phyloP scores from a whole-genome alignment of 2,113 vertebrate genomes.

The Beaufortia kweichowensis region DNA sequence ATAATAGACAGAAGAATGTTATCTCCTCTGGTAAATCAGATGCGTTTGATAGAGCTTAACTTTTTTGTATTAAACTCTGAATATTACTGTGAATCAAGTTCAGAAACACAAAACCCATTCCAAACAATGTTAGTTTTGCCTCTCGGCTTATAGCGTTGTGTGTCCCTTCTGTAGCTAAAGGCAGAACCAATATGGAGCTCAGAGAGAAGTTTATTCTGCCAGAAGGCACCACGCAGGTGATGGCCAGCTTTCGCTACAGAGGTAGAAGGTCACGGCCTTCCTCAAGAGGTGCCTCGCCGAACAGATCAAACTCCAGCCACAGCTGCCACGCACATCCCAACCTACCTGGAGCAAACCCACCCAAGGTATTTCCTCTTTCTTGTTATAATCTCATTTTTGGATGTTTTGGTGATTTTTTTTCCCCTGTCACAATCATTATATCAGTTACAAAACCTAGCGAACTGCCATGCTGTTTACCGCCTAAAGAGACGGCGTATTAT shows the following conservation, averaged over 20 bases:
- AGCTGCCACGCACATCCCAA: constrained; percentile 78
- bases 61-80: constrained; percentile 8
- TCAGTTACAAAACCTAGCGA: constrained; percentile 4
- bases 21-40: too few species aligned
- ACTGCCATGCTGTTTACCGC: not conserved
- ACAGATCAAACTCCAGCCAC: constrained; percentile 90
- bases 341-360: constrained; percentile 72
- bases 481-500: not conserved
- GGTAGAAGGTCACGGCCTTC: constrained; percentile 92
- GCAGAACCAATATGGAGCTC: constrained; percentile 94
- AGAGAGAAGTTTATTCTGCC: constrained; percentile 97
- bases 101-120: not conserved
- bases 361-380: constrained; percentile 78
- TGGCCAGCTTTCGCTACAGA: constrained; percentile 92
- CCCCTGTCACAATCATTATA: not conserved
- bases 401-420: not conserved
- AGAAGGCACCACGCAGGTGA: constrained; percentile 90
- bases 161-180: constrained; percentile 81
- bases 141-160: not conserved
- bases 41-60: not conserved
- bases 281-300: constrained; percentile 90
- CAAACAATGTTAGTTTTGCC: not conserved
- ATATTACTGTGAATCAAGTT: not conserved
- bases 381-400: constrained; percentile 26
- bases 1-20: too few species aligned